Percentiles rank a stretch among this genome's conserved stretches.
Conservation (phyloP, 2,797 vertebrate genomes). For the Coreius guichenoti region DNA sequence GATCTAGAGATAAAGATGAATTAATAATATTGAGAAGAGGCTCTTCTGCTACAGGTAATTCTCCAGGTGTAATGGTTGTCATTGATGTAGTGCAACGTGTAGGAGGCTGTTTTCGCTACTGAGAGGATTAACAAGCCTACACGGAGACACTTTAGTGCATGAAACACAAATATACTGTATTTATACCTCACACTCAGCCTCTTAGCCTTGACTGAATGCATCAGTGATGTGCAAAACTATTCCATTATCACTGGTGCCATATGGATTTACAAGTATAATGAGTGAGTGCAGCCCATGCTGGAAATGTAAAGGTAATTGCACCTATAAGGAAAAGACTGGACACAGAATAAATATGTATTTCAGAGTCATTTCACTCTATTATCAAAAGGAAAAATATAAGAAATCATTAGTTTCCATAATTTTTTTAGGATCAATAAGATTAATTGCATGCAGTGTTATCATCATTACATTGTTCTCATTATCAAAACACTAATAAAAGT, state of each 20-base stretch:
- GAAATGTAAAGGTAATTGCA: conserved; percentile 5
- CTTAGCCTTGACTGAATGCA: conserved; percentile 16
- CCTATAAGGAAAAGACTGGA: not conserved
- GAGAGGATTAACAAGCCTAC: conserved; percentile 50
- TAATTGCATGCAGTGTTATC: not conserved
- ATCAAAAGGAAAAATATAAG: not conserved
- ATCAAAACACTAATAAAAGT: not conserved
- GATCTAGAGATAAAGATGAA: no score
- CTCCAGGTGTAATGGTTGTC: conserved; percentile 43
- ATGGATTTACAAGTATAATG: conserved; percentile 34
- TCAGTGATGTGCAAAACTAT: conserved; percentile 31
- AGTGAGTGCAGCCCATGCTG: not conserved
- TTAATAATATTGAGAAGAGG: no score
- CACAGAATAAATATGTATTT: not conserved
- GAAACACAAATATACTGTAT: conserved; percentile 24
- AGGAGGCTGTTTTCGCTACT: conserved; percentile 50
- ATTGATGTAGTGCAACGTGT: conserved; percentile 43
- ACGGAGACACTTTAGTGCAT: conserved; percentile 30
- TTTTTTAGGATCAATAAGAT: not conserved
- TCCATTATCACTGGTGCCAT: conserved; percentile 36
- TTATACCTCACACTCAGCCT: conserved; percentile 13
- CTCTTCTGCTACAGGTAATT: no score
- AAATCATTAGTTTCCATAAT: not conserved
- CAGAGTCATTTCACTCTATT: not conserved
- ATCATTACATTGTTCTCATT: not conserved